Conservation (phyloP, 2,113 vertebrate genomes). For the Equus quagga region DNA sequence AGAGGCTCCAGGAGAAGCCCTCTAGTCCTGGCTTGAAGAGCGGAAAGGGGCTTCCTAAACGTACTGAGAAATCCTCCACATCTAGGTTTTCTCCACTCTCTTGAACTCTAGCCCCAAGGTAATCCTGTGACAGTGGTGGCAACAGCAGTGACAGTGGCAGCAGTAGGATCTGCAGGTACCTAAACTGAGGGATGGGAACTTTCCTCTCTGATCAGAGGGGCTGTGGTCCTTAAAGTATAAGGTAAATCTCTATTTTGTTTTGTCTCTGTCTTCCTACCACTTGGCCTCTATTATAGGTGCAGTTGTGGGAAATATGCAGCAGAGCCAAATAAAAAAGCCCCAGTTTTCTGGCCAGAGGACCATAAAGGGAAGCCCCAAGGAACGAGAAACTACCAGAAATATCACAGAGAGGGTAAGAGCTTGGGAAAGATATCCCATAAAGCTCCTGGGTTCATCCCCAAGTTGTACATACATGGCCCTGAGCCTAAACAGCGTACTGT, state of each 20-base stretch:
- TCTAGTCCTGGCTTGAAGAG: not conserved
- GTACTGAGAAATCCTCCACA: too few relatives aligned
- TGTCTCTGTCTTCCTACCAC: not conserved
- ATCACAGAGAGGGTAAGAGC: not conserved
- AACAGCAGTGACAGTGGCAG: accelerated
- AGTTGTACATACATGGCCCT: not conserved
- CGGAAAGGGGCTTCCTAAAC: not conserved
- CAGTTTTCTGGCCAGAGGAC: not conserved
- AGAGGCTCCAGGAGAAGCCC: not conserved
- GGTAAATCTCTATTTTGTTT: not conserved
- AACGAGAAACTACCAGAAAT: not conserved
- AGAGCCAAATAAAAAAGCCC: not conserved
- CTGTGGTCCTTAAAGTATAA: not conserved
- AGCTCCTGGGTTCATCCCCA: not conserved
- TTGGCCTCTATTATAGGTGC: not conserved
- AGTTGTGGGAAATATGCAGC: not conserved
- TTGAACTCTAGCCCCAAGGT: not conserved
- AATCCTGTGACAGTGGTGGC: too few relatives aligned
- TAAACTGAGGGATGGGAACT: not conserved
- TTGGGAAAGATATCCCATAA: not conserved
- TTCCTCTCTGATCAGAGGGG: not conserved
- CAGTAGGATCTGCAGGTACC: not conserved
- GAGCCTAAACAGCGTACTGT: not conserved
- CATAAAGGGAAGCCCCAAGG: not conserved
- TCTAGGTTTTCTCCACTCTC: not conserved